phyloP scores from a whole-genome alignment of 23 tunicate genomes.

The Styela plicata region DNA sequence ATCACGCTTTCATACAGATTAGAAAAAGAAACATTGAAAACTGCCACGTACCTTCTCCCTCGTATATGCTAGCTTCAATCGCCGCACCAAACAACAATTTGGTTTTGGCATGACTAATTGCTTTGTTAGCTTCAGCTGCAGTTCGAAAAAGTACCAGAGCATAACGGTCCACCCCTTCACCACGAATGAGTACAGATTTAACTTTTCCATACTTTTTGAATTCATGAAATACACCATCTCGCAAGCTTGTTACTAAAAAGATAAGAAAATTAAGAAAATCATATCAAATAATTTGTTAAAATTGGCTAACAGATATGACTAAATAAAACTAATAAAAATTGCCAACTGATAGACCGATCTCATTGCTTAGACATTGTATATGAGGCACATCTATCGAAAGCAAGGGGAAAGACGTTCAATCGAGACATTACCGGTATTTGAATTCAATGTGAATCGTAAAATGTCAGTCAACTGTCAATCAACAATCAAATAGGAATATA shows the following conservation, averaged over 20 bases:
- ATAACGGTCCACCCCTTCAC: conserved; percentile 65
- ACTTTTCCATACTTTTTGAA: conserved; percentile 92
- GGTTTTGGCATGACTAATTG: conserved; percentile 70
- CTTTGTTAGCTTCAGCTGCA: conserved; percentile 78
- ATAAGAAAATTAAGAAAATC: no score
- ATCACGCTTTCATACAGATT: not conserved
- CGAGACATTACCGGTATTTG: no score
- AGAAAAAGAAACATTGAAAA: not conserved
- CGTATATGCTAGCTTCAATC: conserved; percentile 83
- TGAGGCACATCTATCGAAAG: no score
- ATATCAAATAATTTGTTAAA: no score
- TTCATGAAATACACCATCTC: conserved; percentile 88
- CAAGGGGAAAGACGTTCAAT: no score
- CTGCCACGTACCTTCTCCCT: conserved; percentile 87
- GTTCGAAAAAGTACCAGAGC: conserved; percentile 83
- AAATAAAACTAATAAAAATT: no score
- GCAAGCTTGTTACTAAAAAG: conserved; percentile 51
- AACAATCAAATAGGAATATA: no score
- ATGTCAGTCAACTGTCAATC: no score
- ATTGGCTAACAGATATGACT: no score
- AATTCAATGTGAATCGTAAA: no score
- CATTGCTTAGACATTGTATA: no score
- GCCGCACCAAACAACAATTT: conserved; percentile 90
- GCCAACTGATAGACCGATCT: no score
- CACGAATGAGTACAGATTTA: conserved; percentile 80